A percentile compares a stretch with the other conserved stretches of the same genome.
Conservation (phyloP, 2,797 vertebrate species). For the Streptopelia turtur region DNA sequence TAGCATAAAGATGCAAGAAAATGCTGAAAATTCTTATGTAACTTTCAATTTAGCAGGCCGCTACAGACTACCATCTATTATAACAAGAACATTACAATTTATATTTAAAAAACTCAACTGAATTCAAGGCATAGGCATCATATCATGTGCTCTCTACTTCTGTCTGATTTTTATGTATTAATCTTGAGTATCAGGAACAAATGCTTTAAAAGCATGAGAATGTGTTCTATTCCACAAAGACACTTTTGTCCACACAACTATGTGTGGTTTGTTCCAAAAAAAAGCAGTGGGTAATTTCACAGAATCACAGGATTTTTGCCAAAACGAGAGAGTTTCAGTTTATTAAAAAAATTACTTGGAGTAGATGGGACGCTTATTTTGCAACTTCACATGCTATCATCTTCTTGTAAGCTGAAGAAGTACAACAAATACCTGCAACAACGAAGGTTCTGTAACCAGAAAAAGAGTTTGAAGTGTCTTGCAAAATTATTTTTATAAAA, state of each 20-base stretch:
- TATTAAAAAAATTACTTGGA: not conserved
- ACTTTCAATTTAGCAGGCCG: not conserved
- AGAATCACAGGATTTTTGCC: not conserved
- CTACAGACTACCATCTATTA: not conserved
- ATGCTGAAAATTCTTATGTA: not conserved
- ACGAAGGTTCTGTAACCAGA: not conserved
- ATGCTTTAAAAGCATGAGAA: not conserved
- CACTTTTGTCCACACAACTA: not conserved
- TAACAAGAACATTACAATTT: not conserved
- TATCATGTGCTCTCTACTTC: not conserved
- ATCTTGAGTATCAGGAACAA: not conserved
- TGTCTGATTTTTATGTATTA: not conserved
- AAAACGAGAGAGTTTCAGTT: not conserved
- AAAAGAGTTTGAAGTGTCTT: not conserved
- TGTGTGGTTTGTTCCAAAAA: not conserved
- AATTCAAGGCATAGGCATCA: not conserved
- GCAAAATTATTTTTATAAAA: not conserved
- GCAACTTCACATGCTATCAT: not conserved
- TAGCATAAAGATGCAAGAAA: not conserved
- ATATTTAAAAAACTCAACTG: not conserved
- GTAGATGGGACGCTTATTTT: not conserved
- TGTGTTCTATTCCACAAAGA: not conserved
- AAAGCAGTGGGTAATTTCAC: not conserved
- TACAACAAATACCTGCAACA: not conserved
- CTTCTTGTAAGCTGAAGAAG: not conserved